phyloP scores from a whole-genome alignment of 1,140 invertebrate species.

The Neodiprion virginianus region DNA sequence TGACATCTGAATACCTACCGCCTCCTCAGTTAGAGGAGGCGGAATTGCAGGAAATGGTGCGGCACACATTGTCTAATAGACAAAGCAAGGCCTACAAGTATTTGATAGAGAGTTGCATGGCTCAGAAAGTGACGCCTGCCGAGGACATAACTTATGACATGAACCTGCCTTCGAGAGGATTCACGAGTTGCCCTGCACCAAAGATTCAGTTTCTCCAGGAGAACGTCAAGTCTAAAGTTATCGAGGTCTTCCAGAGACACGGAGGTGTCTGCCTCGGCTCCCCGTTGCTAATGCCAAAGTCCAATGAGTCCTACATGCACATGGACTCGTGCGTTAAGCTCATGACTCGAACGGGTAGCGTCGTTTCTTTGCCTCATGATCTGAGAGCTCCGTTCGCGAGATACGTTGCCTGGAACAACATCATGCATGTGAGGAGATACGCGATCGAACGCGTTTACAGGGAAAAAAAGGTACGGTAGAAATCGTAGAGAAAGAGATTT shows the following conservation, averaged over 20 bases:
- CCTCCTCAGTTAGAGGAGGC: slow-evolving; percentile 79
- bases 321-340: slow-evolving; percentile 73
- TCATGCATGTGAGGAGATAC: slow-evolving; percentile 83
- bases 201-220: slow-evolving; percentile 43
- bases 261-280: slow-evolving; percentile 78
- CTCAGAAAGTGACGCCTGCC: slow-evolving; percentile 70
- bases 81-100: slow-evolving; percentile 84
- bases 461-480: slow-evolving; percentile 72
- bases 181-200: slow-evolving; percentile 33
- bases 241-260: slow-evolving; percentile 77
- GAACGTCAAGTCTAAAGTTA: slow-evolving; percentile 56
- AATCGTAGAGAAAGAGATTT: slow-evolving; percentile 9
- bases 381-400: slow-evolving; percentile 80
- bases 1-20: slow-evolving; percentile 82
- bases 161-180: slow-evolving; percentile 61
- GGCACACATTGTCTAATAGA: slow-evolving; percentile 78
- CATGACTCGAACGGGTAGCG: slow-evolving; percentile 84
- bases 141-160: slow-evolving; percentile 81
- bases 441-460: slow-evolving; percentile 86
- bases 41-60: slow-evolving; percentile 78
- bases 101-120: slow-evolving; percentile 74
- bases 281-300: slow-evolving; percentile 79
- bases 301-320: slow-evolving; percentile 62
- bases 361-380: slow-evolving; percentile 83
- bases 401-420: slow-evolving; percentile 82